Conservation (phyloP, 2,888 invertebrate species). For the Epsilonema sp. region DNA sequence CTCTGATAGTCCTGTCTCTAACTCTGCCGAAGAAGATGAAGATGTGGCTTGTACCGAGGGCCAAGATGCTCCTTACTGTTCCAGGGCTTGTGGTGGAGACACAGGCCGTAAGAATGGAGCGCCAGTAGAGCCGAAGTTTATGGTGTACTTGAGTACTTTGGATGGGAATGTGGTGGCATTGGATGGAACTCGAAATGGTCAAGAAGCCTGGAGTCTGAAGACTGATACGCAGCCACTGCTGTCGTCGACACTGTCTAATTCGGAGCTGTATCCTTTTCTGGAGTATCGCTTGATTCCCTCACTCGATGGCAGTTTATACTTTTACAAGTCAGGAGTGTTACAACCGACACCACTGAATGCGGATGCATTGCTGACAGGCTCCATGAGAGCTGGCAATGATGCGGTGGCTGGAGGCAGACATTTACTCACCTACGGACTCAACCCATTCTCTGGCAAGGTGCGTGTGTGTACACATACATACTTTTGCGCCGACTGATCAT, state of each 20-base stretch:
- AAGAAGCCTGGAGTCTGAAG: constrained; percentile 11
- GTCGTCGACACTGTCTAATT: constrained; percentile 9
- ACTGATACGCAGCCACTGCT: constrained; percentile 11
- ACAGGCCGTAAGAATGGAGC: no score
- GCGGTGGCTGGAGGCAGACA: constrained; percentile 53
- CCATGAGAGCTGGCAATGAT: constrained; percentile 50
- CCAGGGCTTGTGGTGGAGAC: no score
- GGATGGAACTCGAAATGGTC: constrained; percentile 11
- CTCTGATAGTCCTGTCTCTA: no score
- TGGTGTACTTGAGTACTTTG: no score
- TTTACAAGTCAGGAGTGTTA: constrained; percentile 66
- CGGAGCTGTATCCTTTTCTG: constrained; percentile 11
- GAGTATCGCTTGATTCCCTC: constrained; percentile 61
- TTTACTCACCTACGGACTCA: constrained; percentile 62
- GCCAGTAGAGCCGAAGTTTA: no score
- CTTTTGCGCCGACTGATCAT: background rate
- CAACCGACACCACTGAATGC: constrained; percentile 68
- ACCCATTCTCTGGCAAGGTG: constrained; percentile 45
- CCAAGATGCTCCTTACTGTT: no score
- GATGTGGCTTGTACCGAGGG: no score
- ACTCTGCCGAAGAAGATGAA: no score
- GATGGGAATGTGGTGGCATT: constrained; percentile 16
- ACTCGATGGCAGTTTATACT: constrained; percentile 68
- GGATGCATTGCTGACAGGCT: constrained; percentile 56
- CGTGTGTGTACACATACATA: background rate